Base-by-base conservation (phyloP, 2,113 vertebrate genomes). In the Podarcis cretensis region DNA sequence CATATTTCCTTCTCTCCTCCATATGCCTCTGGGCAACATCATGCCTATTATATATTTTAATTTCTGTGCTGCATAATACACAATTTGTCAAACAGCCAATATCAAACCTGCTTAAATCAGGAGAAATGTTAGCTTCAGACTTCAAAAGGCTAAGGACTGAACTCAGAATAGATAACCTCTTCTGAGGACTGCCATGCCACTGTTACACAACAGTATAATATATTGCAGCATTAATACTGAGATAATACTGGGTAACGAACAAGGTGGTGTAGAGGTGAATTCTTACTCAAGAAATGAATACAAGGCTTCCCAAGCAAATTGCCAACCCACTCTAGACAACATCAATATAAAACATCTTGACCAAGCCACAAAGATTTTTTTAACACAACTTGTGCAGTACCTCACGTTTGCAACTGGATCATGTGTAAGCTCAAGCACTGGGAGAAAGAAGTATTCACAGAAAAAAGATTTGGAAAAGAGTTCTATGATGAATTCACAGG, bases 381-480 rank as follows among this genome's bases (percentile, higher is more conserved):
- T 90, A 81, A 20, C 65, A 32, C 83, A 7, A 87, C 74, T 71
- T 89, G 2, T 89, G 92, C 93, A 90, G 74, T 97, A 99, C 98
- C 98, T 99, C 96, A 99, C 98, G 32, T 99, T 99, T 94, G 98
- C 98, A 40, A 99, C 98, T 2, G 98, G 98, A 93, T 99, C 98
- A 59, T 97, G 97, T 86, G 98, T 98, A 90, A 99, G 97, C 91
- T 99, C 98, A 92, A 99, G 97, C 13, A 98, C 97, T 77, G 98
- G 97, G 57, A 98, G 93, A 92, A 99, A 98, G 95, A 99, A 99
- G 88, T 99, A 97, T 96, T 98, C 98, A 96, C 98, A 99, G 96
- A 99, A 99, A 96, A 98, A 99, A 76, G 98, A 98, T 89, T 98
- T 98, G 89, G 98, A 99, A 96, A 99, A 99, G 63, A 99, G 96